These are phyloP conservation scores for Leptestheria dahalacensis DNA, from an alignment of 1,140 invertebrate species.

Conservation along the genomic window DNA sequence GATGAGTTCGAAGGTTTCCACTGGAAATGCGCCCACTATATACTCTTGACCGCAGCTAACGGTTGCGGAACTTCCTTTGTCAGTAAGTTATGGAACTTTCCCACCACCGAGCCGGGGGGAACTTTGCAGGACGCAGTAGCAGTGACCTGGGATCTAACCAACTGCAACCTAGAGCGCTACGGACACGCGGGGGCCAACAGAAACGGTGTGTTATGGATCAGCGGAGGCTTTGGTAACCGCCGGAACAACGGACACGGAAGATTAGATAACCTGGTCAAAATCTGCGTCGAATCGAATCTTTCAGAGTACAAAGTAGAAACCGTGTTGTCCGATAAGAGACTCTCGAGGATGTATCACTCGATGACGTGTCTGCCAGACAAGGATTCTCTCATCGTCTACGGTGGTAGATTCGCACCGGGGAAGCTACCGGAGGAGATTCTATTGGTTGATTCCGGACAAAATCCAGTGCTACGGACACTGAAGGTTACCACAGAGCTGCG, in stretches of 20 bases:
- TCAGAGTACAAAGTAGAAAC: conserved; percentile 17
- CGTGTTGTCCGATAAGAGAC: conserved; percentile 14
- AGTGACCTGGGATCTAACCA: neutral
- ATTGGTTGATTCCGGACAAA: neutral
- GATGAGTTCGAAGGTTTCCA: conserved; percentile 40
- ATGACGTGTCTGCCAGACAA: conserved; percentile 7
- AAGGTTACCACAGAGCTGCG: neutral
- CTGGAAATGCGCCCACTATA: conserved; percentile 37
- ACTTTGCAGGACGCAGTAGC: neutral
- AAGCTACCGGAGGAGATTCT: conserved; percentile 14
- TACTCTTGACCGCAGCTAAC: conserved; percentile 28
- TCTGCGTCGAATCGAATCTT: neutral
- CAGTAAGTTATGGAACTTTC: neutral
- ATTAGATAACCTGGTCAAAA: conserved; percentile 21
- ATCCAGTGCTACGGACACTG: neutral
- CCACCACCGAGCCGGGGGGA: neutral
- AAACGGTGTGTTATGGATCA: neutral
- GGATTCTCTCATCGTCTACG: conserved; percentile 22
- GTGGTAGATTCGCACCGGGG: conserved; percentile 23
- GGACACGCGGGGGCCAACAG: neutral
- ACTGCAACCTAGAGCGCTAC: neutral
- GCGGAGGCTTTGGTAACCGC: conserved; percentile 29
- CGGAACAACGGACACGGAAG: conserved; percentile 25
- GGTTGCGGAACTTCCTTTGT: conserved; percentile 10
- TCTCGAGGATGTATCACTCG: conserved; percentile 6